Conservation (phyloP, 2,113 vertebrate species). For the Embiotoca jacksoni region DNA sequence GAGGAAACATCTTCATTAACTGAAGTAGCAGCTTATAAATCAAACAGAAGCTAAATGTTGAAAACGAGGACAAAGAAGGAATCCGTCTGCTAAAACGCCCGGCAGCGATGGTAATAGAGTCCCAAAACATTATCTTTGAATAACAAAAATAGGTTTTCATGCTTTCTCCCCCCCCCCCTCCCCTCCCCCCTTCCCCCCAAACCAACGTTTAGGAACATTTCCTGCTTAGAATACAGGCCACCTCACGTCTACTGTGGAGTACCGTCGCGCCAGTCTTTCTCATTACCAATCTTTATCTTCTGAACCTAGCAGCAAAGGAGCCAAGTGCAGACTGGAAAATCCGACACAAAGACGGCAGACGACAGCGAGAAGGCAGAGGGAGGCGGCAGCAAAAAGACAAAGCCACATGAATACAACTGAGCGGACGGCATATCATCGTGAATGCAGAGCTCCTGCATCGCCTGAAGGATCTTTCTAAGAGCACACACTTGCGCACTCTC, state of each 20-base stretch:
- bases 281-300: conserved; percentile 62
- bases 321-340: conserved; percentile 70
- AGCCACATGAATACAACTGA: conserved; percentile 79
- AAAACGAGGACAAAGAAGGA: too few species aligned
- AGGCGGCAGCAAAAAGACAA: conserved; percentile 76
- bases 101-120: too few species aligned
- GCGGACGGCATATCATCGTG: conserved; percentile 63
- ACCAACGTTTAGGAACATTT: conserved; percentile 7
- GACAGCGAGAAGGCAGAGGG: conserved; percentile 73
- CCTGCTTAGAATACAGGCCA: conserved; percentile 21
- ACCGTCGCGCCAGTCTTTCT: conserved; percentile 48
- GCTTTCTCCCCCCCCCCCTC: background rate
- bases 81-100: too few species aligned
- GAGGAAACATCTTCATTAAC: too few species aligned
- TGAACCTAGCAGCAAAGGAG: conserved; percentile 73
- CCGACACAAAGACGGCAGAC: conserved; percentile 68
- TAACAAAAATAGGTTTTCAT: background rate
- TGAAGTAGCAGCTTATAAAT: too few species aligned
- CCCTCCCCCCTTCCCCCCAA: too few species aligned
- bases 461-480: conserved; percentile 80
- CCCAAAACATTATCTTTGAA: background rate
- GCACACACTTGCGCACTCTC: conserved; percentile 77
- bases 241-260: conserved; percentile 20
- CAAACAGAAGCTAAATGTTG: too few species aligned
- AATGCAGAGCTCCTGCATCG: conserved; percentile 72